Base-by-base conservation (phyloP, 2,113 vertebrate genomes). In the Aegithalos caudatus region DNA sequence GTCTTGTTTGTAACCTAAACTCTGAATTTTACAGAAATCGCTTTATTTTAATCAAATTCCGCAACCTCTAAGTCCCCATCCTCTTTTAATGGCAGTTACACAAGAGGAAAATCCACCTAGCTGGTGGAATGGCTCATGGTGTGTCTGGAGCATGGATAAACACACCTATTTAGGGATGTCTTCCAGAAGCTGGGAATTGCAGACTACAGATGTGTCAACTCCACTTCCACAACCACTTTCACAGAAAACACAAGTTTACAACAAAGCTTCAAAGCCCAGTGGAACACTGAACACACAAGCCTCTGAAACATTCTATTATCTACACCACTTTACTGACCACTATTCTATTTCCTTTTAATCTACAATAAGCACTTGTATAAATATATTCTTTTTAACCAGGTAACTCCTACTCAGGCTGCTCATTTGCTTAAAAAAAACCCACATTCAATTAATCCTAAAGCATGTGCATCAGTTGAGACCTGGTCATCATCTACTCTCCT, bases 151-250 rank as follows among this genome's bases (percentile, higher is more conserved):
- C 1, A 18, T 0, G 20, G 71, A 25, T 12, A 27, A 86, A 24
- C 17, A 11, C 2, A 21, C 4, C 6, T 8, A 13, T 11, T n/a
- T 3, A 10, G 18, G 33, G 10, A 3, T 2, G 6, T 8, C 65
- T 2, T 44, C 27, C 60, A 70, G 17, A 48, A 87, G 20, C 31
- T 61, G 47, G 4, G n/a, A 51, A 25, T 0, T 45, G 17, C n/a
- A 50, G 18, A 16, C 35, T 20, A 14, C 27, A 69, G 19, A n/a
- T 15, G 20, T 2, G 24, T 1, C n/a, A 33, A 6, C 22, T 27
- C 35, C 15, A n/a, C 31, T 28, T 48, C 6, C 38, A 50, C 48
- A 16, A 22, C 27, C 42, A 24, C 37, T 66, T 61, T 6, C 31
- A 61, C 18, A 79, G 25, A 58, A 45, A 51, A 47, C 16, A 14